Base-by-base conservation (phyloP, 2,888 invertebrate genomes). In the Drosophila ezoana region DNA sequence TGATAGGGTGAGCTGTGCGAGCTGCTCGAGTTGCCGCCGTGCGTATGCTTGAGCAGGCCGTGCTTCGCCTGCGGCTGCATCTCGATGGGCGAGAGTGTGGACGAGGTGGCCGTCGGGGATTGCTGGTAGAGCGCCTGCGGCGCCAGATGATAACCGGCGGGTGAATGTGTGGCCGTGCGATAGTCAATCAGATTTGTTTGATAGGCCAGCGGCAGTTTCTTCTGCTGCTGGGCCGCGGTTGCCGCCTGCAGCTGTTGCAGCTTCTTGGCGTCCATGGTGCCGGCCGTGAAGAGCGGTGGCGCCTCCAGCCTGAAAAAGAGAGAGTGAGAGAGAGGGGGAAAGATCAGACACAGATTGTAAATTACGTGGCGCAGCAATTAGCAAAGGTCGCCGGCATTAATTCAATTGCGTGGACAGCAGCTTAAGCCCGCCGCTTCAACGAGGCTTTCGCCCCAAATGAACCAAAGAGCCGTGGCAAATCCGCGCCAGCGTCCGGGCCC, bases 201-300 rank as follows among this genome's bases (percentile, higher is more conserved):
- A 79, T 91, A 91, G 91, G 93, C 79, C 91, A 93, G 69, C 92
- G 94, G 86, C 92, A 93, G 82, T 93, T 94, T 89, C 92, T 93
- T 77, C 37, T 86, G 85, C 40, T 85, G 76, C 49, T 76, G 86
- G 23, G 91, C 90, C 41, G 90, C 88, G 37, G 90, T 89, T 56
- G 90, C 90, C 69, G 92, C 91, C 81, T 92, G 92, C 78, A 92
- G 60, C 61, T 92, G 92, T 63, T 92, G 92, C 77, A 94, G 94
- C 92, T 93, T 94, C 91, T 95, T 95, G 91, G 94, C 94, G 92
- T 95, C 95, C 95, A 95, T 95, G 91, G 93, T 93, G 89, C 93
- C 93, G 85, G 93, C 93, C 91, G 93, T 93, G 90, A 94, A 95
- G 77, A 95, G 93, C 90, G 94, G 94, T 81, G 95, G 95, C 90